phyloP scores from a whole-genome alignment of 2,113 vertebrate genomes.

The Martes martes region DNA sequence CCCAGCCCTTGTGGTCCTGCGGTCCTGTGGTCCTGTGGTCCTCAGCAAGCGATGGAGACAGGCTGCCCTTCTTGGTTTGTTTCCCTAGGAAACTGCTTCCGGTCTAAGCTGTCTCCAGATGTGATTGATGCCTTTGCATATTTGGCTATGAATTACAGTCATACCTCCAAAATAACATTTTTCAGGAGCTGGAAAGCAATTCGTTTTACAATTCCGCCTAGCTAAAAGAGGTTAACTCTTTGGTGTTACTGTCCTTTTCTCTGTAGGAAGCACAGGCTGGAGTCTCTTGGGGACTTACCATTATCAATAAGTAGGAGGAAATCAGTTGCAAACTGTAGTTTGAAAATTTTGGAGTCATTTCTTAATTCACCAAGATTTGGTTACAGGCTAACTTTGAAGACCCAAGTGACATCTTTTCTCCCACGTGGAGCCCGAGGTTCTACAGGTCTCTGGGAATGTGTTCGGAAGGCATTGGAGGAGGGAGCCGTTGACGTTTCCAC shows the following conservation, averaged over 20 bases:
- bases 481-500: not conserved
- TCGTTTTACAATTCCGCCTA: not conserved
- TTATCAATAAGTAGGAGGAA: not conserved
- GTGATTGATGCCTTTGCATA: not conserved
- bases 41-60: not conserved
- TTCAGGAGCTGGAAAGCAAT: not conserved
- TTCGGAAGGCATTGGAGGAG: not conserved
- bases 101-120: not conserved
- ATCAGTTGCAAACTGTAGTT: not conserved
- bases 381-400: not conserved
- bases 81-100: not conserved
- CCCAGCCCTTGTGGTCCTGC: not conserved
- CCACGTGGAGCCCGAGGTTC: not conserved
- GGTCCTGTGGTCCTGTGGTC: too few relatives aligned
- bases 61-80: not conserved
- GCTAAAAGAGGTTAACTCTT: not conserved
- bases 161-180: not conserved
- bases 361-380: not conserved
- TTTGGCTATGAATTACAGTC: not conserved
- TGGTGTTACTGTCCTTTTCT: not conserved
- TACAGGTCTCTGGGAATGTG: not conserved
- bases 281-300: not conserved
- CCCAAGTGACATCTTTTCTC: not conserved
- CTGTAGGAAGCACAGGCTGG: not conserved
- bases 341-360: not conserved